A percentile compares a stretch with the other conserved stretches of the same genome.
Conservation (phyloP, 2,888 invertebrate genomes). For the Buathra laborator region DNA sequence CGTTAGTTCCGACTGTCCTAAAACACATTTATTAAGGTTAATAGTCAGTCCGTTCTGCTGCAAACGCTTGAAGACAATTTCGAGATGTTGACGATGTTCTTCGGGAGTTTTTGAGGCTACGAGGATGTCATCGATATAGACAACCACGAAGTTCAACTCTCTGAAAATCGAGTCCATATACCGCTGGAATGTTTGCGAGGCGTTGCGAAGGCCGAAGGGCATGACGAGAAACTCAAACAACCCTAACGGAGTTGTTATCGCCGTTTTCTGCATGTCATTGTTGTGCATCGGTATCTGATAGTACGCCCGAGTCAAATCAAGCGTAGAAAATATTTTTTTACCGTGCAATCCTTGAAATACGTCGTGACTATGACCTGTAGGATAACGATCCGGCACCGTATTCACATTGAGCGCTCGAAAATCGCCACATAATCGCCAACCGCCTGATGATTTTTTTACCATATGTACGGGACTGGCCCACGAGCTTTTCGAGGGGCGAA, state of each 20-base stretch:
- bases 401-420: slow-evolving; percentile 71
- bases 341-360: slow-evolving; percentile 67
- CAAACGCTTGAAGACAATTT: slow-evolving; percentile 55
- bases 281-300: slow-evolving; percentile 73
- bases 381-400: slow-evolving; percentile 77
- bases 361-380: slow-evolving; percentile 75
- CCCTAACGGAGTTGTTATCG: slow-evolving; percentile 75
- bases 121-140: slow-evolving; percentile 76
- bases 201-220: slow-evolving; percentile 79
- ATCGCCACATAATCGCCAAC: slow-evolving; percentile 64
- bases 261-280: no score
- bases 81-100: slow-evolving; percentile 68
- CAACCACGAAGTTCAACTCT: slow-evolving; percentile 70
- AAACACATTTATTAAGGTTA: slow-evolving; percentile 28
- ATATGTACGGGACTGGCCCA: slow-evolving; percentile 82
- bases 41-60: background rate
- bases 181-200: slow-evolving; percentile 78
- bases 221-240: slow-evolving; percentile 77
- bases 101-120: slow-evolving; percentile 50
- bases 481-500: slow-evolving; percentile 80
- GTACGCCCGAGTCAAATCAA: slow-evolving; percentile 72
- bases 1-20: background rate
- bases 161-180: slow-evolving; percentile 74
- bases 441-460: slow-evolving; percentile 72
- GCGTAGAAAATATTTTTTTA: slow-evolving; percentile 69